phyloP scores from a whole-genome alignment of 2,888 invertebrate genomes.

The Lysandra bellargus region DNA sequence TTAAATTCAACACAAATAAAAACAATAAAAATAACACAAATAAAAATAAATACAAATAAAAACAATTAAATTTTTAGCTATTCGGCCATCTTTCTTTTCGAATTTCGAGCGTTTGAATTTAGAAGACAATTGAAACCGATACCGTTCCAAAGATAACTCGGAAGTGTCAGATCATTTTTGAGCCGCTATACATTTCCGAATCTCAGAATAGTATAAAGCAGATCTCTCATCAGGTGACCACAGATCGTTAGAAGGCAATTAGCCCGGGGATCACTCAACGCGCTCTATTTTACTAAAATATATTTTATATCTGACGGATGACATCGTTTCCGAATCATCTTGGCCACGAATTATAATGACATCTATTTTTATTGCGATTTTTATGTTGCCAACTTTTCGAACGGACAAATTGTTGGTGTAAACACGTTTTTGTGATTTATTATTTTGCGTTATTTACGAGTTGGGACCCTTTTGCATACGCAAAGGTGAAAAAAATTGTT shows the following conservation, averaged over 20 bases:
- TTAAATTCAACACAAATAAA: not conserved
- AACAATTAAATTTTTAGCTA: not conserved
- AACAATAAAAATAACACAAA: not conserved
- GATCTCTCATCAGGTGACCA: constrained; percentile 65
- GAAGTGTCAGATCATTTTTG: constrained; percentile 67
- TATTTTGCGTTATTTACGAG: not conserved
- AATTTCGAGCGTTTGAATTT: not conserved
- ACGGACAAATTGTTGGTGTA: constrained; percentile 26
- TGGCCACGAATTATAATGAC: constrained; percentile 46
- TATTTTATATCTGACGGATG: constrained; percentile 57
- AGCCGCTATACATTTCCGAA: constrained; percentile 74
- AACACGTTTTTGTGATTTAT: constrained; percentile 8
- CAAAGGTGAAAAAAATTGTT: not conserved
- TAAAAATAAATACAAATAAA: not conserved
- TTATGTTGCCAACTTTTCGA: constrained; percentile 11
- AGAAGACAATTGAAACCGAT: constrained; percentile 54
- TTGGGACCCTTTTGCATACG: not conserved
- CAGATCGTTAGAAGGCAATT: constrained; percentile 78
- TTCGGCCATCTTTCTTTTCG: not conserved
- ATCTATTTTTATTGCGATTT: constrained; percentile 31
- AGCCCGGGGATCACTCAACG: constrained; percentile 74
- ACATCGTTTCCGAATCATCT: constrained; percentile 41
- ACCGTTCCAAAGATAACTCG: constrained; percentile 66
- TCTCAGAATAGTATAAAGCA: constrained; percentile 74
- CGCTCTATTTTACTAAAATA: constrained; percentile 66